Evolutionary conservation across 2,797 vertebrate species (phyloP), one percentile per base, ranked within the genome.

Genomic region (Gadopsis marmoratus): DNA sequence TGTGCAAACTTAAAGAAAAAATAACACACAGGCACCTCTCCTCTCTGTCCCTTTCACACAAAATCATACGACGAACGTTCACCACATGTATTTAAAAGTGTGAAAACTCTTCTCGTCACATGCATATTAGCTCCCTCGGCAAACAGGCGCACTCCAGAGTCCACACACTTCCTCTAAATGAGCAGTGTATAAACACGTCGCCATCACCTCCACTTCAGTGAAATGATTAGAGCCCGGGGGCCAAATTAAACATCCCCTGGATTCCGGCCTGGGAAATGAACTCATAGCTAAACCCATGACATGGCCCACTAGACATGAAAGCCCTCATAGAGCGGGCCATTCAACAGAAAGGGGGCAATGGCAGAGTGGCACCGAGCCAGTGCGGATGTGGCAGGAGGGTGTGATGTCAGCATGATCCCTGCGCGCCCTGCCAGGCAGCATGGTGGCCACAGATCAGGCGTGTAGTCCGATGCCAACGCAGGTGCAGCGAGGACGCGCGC

Each of bases 231-330:
- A 75, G 37, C 51, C 31, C 7, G 2, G 59, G 35, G 71, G 87
- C 88, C 90, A 92, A 91, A 87, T 90, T 75, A 90, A 93, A 94
- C 90, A 91, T 92, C 91, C 91, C 86, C 74, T 91, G 83, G 86
- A 86, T 74, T 58, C 78, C 26, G 35, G 86, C 83, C 79, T 83
- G 81, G 91, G 92, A 93, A 93, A 82, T 91, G 86, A 93, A 91
- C 85, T 94, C 90, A 94, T 90, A 73, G 82, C 85, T 90, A 86
- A 91, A 91, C 55, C 85, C 81, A 87, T 90, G 87, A 93, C 88
- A 91, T 84, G 90, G 76, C 78, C 87, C 83, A 74, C 61, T 79
- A 86, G 81, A 91, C 88, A 87, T 88, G 84, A 93, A 92, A 91
- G 87, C 58, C 82, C 84, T 89, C 86, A 88, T 77, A 89, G 85